Evolutionary conservation across 1,140 invertebrate genomes (phyloP), one percentile per base, ranked within the genome.

Genomic region (Drosophila tsacasi): DNA sequence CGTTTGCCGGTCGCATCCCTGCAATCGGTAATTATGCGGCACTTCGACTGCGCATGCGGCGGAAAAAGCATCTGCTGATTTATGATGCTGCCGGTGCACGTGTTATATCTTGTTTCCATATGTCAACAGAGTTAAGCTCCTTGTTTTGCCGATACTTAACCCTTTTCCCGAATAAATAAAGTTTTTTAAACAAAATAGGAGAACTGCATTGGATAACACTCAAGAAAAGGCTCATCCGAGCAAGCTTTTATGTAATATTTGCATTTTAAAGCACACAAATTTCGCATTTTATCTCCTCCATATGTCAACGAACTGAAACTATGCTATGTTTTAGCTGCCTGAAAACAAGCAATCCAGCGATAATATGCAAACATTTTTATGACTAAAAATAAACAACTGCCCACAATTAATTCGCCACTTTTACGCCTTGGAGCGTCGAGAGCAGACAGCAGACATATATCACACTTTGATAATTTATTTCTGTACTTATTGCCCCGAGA

Each of bases 351-450:
- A 89, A 67, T 57, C 39, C 19, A 66, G 47, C 69, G 72, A 74
- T 87, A 54, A 80, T 68, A 72, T 83, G 84, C 79, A 83, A 87
- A 81, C 67, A 89, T 75, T 87, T 79, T 81, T 74, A 87, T 81
- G 77, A 81, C 73, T 83, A 78, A 87, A 89, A 89, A 89, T 87
- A 87, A 89, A 89, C 83, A 89, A 75, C 61, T 32, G 27, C 46
- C 40, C 42, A 62, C 44, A 74, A 54, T 54, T 61, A 68, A 49
- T 66, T 79, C 32, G 61, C 52, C 72, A 82, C 63, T 82, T 62
- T 67, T 35, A 65, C 71, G 79, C 79, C 71, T 55, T 60, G 62
- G 49, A 46, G 65, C 46, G 64, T 46, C 19, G 21, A 54, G 77
- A 76, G 40, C 39, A 52, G 30, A 52, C 52, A 47, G 35, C 76